Evolutionary conservation across 1,140 invertebrate genomes (phyloP).

Genomic region (Physella acuta): DNA sequence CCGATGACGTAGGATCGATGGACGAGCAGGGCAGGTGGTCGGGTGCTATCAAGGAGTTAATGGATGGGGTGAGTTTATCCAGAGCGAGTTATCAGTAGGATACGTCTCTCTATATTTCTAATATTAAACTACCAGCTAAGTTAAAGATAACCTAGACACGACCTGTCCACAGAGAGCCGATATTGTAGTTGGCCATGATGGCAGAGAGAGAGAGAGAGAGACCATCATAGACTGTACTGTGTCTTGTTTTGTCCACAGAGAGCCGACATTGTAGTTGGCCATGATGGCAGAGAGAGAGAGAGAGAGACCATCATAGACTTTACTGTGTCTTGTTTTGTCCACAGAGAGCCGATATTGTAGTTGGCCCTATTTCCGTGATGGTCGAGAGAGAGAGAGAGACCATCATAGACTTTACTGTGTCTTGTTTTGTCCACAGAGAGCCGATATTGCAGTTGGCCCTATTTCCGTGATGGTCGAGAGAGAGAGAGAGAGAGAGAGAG

Average conservation of each 20-base stretch:
- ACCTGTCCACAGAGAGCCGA: conserved; percentile 57
- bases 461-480: too few species aligned
- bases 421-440: too few species aligned
- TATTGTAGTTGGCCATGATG: conserved; percentile 51
- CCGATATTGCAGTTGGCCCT: too few species aligned
- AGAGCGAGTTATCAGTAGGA: too few species aligned
- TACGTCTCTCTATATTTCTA: too few species aligned
- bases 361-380: background rate
- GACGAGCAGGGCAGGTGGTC: conserved; percentile 79
- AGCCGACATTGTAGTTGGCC: conserved; percentile 53
- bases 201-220: conserved; percentile 53
- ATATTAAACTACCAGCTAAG: too few species aligned
- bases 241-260: conserved; percentile 55
- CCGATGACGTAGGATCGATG: conserved; percentile 81
- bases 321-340: conserved; percentile 54
- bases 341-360: conserved; percentile 43
- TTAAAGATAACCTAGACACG: too few species aligned
- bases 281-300: conserved; percentile 53
- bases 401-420: background rate
- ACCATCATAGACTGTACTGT: conserved; percentile 56
- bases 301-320: conserved; percentile 57
- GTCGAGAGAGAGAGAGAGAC: background rate
- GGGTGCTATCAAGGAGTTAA: conserved; percentile 87
- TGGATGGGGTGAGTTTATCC: conserved; percentile 75
- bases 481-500: too few species aligned